phyloP scores from a whole-genome alignment of 2,113 vertebrate species.

The Hyaena hyaena region DNA sequence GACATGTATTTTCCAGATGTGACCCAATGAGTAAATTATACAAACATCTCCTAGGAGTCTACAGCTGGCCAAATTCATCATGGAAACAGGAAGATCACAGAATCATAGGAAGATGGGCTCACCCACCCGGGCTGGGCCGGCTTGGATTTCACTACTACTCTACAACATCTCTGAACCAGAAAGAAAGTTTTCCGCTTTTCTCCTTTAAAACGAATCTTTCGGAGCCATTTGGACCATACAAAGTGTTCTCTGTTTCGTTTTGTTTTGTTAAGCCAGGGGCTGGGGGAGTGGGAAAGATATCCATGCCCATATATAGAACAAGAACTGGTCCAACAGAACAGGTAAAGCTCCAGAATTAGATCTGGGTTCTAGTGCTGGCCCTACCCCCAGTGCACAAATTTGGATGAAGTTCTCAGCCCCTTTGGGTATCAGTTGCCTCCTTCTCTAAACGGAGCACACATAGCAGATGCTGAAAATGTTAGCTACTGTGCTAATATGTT shows the following conservation, averaged over 20 bases:
- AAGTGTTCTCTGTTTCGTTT: not conserved
- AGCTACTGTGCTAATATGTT: not conserved
- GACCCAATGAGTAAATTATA: conserved; percentile 21
- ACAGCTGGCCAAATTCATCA: conserved; percentile 30
- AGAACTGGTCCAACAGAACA: not conserved
- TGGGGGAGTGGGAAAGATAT: not conserved
- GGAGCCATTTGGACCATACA: not conserved
- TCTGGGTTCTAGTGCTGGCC: not conserved
- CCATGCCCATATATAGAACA: too few relatives aligned
- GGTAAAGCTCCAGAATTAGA: not conserved
- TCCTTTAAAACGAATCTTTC: not conserved
- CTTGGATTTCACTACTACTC: not conserved
- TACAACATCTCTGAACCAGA: not conserved
- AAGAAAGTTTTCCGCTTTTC: not conserved
- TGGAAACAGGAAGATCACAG: conserved; percentile 17
- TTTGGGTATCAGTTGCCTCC: not conserved
- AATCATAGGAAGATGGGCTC: not conserved
- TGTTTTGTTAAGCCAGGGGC: not conserved
- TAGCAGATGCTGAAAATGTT: not conserved
- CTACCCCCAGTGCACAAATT: not conserved
- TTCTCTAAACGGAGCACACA: not conserved
- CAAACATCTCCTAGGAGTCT: conserved; percentile 1
- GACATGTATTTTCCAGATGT: conserved; percentile 67
- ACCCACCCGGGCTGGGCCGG: not conserved
- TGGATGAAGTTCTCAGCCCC: not conserved